Percentiles rank a stretch among this genome's conserved stretches.
Conservation (phyloP, 2,113 vertebrate genomes). For the Pungitius pungitius region DNA sequence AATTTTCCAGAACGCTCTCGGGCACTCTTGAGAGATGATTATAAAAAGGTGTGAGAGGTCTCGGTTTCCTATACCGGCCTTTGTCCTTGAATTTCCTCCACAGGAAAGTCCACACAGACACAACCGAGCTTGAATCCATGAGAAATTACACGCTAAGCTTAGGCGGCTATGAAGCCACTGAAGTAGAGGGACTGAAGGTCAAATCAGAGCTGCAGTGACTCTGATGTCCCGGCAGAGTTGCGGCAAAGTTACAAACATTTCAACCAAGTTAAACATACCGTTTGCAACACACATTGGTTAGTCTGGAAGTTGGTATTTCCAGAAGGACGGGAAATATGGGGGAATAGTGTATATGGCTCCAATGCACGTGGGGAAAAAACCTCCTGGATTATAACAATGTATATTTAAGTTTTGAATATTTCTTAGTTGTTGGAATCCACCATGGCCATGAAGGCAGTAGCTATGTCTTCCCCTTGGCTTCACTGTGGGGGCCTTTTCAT, state of each 20-base stretch:
- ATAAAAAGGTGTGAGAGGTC: slow-evolving; percentile 69
- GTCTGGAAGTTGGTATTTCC: slow-evolving; percentile 35
- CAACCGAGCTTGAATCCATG: slow-evolving; percentile 48
- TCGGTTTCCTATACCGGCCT: slow-evolving; percentile 39
- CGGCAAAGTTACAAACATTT: slow-evolving; percentile 39
- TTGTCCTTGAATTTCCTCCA: slow-evolving; percentile 58
- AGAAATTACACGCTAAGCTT: slow-evolving; percentile 47
- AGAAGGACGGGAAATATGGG: slow-evolving; percentile 25
- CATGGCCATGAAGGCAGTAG: neutral
- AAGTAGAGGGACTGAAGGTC: slow-evolving; percentile 64
- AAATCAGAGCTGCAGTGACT: slow-evolving; percentile 42
- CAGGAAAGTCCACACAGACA: slow-evolving; percentile 39
- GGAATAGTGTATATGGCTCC: slow-evolving; percentile 10
- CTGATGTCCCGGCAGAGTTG: slow-evolving; percentile 39
- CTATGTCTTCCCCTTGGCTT: neutral
- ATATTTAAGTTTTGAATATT: neutral
- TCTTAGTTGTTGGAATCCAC: neutral
- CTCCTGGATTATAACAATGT: neutral
- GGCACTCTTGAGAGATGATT: slow-evolving; percentile 71
- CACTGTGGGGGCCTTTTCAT: neutral
- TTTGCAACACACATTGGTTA: slow-evolving; percentile 24
- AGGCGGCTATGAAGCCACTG: slow-evolving; percentile 31
- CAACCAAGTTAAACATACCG: slow-evolving; percentile 18
- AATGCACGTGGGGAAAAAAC: neutral
- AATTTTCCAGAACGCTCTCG: slow-evolving; percentile 78